These are phyloP conservation scores for Hemiprocne comata DNA, from an alignment of 2,113 vertebrate genomes.

Conservation along the genomic window DNA sequence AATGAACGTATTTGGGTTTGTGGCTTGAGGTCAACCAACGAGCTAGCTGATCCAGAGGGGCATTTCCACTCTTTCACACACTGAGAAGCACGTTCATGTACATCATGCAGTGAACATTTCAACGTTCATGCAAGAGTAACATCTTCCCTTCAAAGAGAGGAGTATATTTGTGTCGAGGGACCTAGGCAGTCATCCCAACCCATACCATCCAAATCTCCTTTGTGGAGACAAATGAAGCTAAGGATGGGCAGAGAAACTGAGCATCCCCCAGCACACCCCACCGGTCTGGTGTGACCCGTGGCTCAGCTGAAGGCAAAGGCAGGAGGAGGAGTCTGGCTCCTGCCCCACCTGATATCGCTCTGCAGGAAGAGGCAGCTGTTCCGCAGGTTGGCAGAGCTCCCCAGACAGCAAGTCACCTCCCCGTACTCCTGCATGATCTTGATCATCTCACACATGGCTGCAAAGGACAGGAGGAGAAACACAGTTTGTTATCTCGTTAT, in stretches of 20 bases:
- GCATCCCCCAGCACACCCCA: not conserved
- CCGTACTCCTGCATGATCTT: slow-evolving; percentile 99
- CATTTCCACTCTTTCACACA: not conserved
- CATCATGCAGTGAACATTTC: no score
- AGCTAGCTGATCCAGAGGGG: not conserved
- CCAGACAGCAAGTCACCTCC: slow-evolving; percentile 96
- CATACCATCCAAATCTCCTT: not conserved
- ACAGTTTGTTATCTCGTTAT: not conserved
- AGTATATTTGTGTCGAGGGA: not conserved
- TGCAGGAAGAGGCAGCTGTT: slow-evolving; percentile 96
- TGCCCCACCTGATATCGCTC: slow-evolving; percentile 90
- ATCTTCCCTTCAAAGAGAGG: not conserved
- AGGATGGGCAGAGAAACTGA: not conserved
- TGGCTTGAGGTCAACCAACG: not conserved
- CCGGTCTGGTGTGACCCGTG: not conserved
- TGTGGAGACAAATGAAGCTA: not conserved
- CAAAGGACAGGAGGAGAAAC: not conserved
- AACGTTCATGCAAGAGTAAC: not conserved
- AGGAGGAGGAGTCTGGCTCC: not conserved
- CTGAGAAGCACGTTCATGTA: not conserved
- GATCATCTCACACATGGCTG: slow-evolving; percentile 99
- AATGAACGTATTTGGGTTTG: not conserved
- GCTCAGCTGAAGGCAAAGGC: not conserved
- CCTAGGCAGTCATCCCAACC: not conserved
- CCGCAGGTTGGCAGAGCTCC: slow-evolving; percentile 93